Conservation (phyloP, 2,888 invertebrate genomes). For the Leuctra nigra region DNA sequence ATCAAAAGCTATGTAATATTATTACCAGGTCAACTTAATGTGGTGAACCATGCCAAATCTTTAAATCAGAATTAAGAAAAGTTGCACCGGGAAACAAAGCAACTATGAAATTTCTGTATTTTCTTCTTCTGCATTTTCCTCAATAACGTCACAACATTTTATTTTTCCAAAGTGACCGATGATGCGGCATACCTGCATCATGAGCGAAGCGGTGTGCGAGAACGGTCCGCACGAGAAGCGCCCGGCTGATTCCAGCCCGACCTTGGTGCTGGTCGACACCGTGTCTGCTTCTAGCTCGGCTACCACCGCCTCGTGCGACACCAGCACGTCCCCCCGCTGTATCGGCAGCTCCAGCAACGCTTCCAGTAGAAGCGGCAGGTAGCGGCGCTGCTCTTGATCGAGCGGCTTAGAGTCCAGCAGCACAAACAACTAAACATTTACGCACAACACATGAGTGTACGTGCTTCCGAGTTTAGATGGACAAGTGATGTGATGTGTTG, state of each 20-base stretch:
- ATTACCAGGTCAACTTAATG: too few species aligned
- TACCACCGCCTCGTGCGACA: conserved; percentile 69
- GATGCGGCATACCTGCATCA: conserved; percentile 41
- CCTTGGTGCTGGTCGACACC: conserved; percentile 50
- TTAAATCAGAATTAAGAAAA: too few species aligned
- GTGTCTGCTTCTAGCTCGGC: conserved; percentile 70
- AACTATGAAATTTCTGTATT: too few species aligned
- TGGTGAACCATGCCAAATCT: too few species aligned
- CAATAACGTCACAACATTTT: too few species aligned
- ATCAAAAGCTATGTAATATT: too few species aligned
- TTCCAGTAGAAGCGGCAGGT: conserved; percentile 69
- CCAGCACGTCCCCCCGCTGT: conserved; percentile 46
- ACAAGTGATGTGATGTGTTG: too few species aligned
- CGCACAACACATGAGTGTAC: too few species aligned
- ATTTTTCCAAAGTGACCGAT: too few species aligned
- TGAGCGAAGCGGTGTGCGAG: conserved; percentile 57
- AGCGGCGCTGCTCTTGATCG: conserved; percentile 53
- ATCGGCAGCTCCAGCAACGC: conserved; percentile 71
- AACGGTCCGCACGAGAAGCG: conserved; percentile 68
- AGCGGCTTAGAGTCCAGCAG: conserved; percentile 62
- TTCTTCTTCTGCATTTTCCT: too few species aligned
- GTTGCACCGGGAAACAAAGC: too few species aligned
- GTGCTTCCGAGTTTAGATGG: too few species aligned
- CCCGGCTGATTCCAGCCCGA: conserved; percentile 54
- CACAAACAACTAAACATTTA: conserved; percentile 38